Evolutionary conservation across 2,797 vertebrate species (phyloP).

Genomic region (Hydrocynus forskahlii): DNA sequence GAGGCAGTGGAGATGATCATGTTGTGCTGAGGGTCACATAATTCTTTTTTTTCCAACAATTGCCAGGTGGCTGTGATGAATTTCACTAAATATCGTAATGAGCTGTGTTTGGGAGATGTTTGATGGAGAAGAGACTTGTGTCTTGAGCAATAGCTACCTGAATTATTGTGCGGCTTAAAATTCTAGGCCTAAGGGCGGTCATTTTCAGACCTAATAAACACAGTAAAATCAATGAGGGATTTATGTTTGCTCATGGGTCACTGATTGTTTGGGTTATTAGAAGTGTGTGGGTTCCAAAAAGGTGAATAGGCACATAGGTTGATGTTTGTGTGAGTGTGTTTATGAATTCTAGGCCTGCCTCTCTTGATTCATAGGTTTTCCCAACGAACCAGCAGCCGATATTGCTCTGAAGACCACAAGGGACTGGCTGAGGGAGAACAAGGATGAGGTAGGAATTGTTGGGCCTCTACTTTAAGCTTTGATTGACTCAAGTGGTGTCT

Average conservation of each 20-base stretch:
- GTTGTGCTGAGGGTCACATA: constrained; percentile 46
- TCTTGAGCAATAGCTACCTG: constrained; percentile 21
- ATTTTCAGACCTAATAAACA: constrained; percentile 38
- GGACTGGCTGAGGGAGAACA: constrained; percentile 89
- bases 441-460: constrained; percentile 83
- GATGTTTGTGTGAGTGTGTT: constrained; percentile 38
- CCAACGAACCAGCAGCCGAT: constrained; percentile 92
- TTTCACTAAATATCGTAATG: constrained; percentile 46
- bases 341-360: constrained; percentile 25
- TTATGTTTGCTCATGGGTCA: constrained; percentile 5
- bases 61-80: constrained; percentile 47
- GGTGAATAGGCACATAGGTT: constrained; percentile 13
- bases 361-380: constrained; percentile 83
- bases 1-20: constrained; percentile 51
- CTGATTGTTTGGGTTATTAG: constrained; percentile 17
- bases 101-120: constrained; percentile 14
- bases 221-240: constrained; percentile 29
- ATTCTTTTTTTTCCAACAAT: constrained; percentile 50
- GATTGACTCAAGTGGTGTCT: neutral
- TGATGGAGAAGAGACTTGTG: constrained; percentile 5
- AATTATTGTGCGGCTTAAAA: constrained; percentile 31
- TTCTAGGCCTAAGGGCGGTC: constrained; percentile 15
- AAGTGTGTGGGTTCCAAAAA: constrained; percentile 13
- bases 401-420: constrained; percentile 91
- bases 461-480: neutral